Percentiles rank a stretch among this genome's conserved stretches.
phyloP scores from a whole-genome alignment of 2,888 invertebrate species.

The Hirtodrosophila alboralis region DNA sequence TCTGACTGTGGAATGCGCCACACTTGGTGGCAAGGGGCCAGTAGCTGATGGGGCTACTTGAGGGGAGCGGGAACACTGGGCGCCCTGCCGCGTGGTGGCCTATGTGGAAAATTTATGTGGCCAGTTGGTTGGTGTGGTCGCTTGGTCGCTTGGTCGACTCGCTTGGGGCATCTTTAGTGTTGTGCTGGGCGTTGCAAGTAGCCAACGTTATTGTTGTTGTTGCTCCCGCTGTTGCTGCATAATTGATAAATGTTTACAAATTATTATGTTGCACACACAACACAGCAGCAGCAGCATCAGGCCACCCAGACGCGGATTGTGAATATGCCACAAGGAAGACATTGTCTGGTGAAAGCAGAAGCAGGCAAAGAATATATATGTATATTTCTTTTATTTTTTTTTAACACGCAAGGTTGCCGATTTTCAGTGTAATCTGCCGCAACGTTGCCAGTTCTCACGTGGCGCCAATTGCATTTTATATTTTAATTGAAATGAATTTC shows the following conservation, averaged over 20 bases:
- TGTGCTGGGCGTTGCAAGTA: conserved; percentile 38
- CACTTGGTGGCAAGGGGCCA: not conserved
- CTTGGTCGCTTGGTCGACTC: conserved; percentile 19
- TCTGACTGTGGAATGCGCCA: conserved; percentile 36
- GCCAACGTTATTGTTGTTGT: conserved; percentile 35
- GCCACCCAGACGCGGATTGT: conserved; percentile 63
- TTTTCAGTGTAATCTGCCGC: conserved; percentile 26
- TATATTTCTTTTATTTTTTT: conserved; percentile 5
- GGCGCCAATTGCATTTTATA: conserved; percentile 54
- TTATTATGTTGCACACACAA: conserved; percentile 76
- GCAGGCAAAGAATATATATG: conserved; percentile 22
- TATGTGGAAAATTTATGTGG: conserved; percentile 72
- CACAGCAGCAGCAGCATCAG: conserved; percentile 25
- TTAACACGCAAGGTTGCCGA: conserved; percentile 25
- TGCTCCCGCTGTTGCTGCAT: conserved; percentile 71
- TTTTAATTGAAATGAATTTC: conserved; percentile 72
- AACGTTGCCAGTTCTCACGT: conserved; percentile 51
- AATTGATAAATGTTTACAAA: conserved; percentile 79
- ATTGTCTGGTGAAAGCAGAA: conserved; percentile 49
- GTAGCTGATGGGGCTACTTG: not conserved
- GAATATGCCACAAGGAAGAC: not conserved
- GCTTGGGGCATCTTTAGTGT: conserved; percentile 48
- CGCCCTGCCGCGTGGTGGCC: conserved; percentile 60
- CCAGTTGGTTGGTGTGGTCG: conserved; percentile 55
- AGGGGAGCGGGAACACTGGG: conserved; percentile 16